phyloP scores from a whole-genome alignment of 2,888 invertebrate species.

The Caenorhabditis sulstoni region DNA sequence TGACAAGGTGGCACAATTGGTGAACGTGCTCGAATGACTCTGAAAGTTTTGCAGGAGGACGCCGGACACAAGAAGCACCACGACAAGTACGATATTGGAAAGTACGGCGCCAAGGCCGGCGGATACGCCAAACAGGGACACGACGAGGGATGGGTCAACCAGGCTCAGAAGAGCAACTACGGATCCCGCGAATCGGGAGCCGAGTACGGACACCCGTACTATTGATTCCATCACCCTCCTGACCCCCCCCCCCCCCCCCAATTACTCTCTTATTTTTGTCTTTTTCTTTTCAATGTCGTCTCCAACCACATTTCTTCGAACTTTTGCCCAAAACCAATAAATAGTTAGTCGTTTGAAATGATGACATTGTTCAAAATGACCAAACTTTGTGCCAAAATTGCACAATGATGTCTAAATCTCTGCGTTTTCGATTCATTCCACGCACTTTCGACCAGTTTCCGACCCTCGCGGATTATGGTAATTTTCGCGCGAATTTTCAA shows the following conservation, averaged over 20 bases:
- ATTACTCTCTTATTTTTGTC: neutral
- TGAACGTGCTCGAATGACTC: neutral
- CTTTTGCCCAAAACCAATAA: too few species aligned
- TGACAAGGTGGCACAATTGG: conserved; percentile 42
- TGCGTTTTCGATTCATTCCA: too few species aligned
- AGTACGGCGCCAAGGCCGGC: conserved; percentile 53
- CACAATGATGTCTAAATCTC: too few species aligned
- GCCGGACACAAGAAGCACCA: conserved; percentile 56
- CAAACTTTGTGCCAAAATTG: too few species aligned
- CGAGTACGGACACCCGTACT: conserved; percentile 49
- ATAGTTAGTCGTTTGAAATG: too few species aligned
- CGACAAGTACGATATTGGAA: conserved; percentile 54
- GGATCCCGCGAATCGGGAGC: conserved; percentile 44
- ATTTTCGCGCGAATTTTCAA: too few species aligned
- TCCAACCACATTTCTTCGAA: neutral
- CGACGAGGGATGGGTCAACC: conserved; percentile 60
- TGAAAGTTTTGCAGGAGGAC: conserved; percentile 37
- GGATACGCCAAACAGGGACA: conserved; percentile 53
- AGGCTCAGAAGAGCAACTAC: conserved; percentile 59
- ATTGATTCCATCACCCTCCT: conserved; percentile 21
- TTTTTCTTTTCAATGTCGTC: neutral
- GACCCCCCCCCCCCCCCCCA: neutral
- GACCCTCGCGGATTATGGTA: too few species aligned
- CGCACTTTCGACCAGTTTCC: too few species aligned
- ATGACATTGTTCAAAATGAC: too few species aligned